Evolutionary conservation across 1,140 invertebrate genomes (phyloP).

Genomic region (Papilio xuthus): DNA sequence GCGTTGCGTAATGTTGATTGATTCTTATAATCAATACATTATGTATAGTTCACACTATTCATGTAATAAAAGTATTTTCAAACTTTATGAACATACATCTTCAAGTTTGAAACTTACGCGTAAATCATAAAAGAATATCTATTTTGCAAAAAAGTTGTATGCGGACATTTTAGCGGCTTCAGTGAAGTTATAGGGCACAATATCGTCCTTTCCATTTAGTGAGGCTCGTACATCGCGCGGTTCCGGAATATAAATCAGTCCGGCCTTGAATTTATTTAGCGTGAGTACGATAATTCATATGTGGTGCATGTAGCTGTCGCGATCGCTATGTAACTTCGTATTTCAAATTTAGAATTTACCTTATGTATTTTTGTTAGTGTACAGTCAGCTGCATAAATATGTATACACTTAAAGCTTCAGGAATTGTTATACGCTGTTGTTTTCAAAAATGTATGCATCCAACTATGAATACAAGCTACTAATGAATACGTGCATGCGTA

Average conservation of each 20-base stretch:
- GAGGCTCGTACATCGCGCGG: conserved; percentile 9
- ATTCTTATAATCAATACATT: no score
- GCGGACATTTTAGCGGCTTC: conserved; percentile 16
- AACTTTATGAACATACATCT: background rate
- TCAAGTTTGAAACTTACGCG: background rate
- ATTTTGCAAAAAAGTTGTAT: conserved; percentile 18
- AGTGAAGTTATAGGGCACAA: conserved; percentile 14
- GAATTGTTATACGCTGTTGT: no score
- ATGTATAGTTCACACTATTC: no score
- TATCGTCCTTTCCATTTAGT: conserved; percentile 26
- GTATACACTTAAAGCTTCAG: no score
- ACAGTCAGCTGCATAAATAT: no score
- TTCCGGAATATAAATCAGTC: conserved; percentile 20
- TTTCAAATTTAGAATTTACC: conserved; percentile 9
- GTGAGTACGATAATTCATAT: conserved; percentile 1
- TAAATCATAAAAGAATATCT: conserved; percentile 12
- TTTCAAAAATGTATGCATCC: no score
- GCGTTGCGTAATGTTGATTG: no score
- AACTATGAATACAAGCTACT: no score
- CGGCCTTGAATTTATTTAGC: conserved; percentile 26
- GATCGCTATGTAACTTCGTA: background rate
- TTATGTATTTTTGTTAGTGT: background rate
- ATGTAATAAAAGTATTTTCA: background rate
- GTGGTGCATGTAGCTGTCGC: conserved; percentile 4
- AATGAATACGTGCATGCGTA: no score